These are phyloP conservation scores for Thunnus maccoyii DNA, from an alignment of 2,113 vertebrate species.

Conservation along the genomic window DNA sequence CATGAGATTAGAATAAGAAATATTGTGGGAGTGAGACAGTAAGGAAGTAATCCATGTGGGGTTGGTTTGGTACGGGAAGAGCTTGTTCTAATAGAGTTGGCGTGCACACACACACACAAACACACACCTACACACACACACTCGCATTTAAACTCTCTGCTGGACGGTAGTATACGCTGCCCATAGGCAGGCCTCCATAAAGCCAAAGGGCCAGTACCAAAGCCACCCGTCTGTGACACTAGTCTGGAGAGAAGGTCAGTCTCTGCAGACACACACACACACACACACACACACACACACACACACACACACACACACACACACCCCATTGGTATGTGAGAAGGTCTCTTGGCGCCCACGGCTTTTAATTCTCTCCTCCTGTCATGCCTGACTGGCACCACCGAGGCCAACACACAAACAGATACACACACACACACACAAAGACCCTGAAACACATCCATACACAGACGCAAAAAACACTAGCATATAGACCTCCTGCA, in stretches of 20 bases:
- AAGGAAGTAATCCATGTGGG: conserved; percentile 4
- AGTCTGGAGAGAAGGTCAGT: conserved; percentile 75
- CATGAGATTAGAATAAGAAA: not conserved
- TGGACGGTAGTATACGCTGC: conserved; percentile 48
- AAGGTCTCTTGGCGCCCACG: conserved; percentile 68
- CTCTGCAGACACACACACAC: conserved; percentile 23
- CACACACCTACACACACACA: conserved; percentile 24
- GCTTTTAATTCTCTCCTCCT: conserved; percentile 76
- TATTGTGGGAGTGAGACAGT: not conserved
- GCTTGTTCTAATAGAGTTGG: conserved; percentile 2
- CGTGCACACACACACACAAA: not conserved
- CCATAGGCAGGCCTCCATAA: conserved; percentile 48
- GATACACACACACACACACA: conserved; percentile 18
- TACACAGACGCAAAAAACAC: not conserved
- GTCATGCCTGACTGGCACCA: conserved; percentile 76
- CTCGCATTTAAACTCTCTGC: conserved; percentile 50
- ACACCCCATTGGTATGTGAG: conserved; percentile 61
- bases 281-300: conserved; percentile 17
- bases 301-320: conserved; percentile 6
- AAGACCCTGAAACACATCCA: not conserved
- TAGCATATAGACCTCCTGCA: not conserved
- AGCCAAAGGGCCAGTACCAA: conserved; percentile 64
- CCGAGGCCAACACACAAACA: conserved; percentile 55
- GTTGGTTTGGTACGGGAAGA: conserved; percentile 18
- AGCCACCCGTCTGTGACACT: conserved; percentile 69